phyloP scores from a whole-genome alignment of 2,797 vertebrate species.

The Bradypodion pumilum region DNA sequence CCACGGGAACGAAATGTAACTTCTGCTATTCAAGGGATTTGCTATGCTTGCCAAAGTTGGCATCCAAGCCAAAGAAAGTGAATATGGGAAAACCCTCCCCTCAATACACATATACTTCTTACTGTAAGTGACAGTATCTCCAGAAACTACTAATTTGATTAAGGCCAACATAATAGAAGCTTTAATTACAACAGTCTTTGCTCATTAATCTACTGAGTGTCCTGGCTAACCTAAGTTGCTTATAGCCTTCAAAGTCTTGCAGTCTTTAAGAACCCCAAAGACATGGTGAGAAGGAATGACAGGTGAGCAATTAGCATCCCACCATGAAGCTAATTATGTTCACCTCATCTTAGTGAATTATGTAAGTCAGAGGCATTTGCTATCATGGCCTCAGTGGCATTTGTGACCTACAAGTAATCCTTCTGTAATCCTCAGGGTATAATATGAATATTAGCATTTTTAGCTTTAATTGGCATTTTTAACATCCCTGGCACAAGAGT shows the following conservation, averaged over 20 bases:
- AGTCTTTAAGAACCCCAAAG: neutral
- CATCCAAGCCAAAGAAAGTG: neutral
- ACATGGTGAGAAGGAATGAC: neutral
- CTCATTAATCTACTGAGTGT: neutral
- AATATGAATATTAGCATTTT: neutral
- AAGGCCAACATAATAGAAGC: neutral
- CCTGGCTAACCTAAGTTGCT: neutral
- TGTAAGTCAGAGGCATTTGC: neutral
- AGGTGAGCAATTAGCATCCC: constrained; percentile 13
- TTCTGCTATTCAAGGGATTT: neutral
- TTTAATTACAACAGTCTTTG: constrained; percentile 4
- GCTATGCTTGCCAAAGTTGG: neutral
- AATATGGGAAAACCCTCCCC: neutral
- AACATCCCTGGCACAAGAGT: neutral
- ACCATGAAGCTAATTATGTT: neutral
- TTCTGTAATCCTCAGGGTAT: neutral
- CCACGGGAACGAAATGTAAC: neutral
- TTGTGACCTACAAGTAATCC: neutral
- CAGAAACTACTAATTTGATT: neutral
- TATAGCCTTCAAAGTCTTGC: neutral
- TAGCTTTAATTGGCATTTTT: neutral
- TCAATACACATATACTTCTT: neutral
- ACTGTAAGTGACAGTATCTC: too few species aligned
- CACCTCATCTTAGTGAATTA: neutral
- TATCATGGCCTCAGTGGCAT: neutral